Evolutionary conservation across 2,113 vertebrate genomes (phyloP).

Genomic region (Bujurquina vittata): DNA sequence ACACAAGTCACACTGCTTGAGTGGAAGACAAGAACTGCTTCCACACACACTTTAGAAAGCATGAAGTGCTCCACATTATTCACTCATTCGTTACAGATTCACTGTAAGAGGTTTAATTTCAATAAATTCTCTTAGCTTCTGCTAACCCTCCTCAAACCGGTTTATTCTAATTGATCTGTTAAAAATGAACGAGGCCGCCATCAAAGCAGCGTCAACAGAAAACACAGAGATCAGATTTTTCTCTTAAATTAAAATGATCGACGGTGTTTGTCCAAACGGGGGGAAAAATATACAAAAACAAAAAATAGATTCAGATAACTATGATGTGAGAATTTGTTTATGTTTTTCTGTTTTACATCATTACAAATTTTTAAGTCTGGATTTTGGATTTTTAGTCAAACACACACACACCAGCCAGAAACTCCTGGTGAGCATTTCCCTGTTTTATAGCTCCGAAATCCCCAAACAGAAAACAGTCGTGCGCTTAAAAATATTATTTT

Average conservation of each 20-base stretch:
- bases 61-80: background rate
- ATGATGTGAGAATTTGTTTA: background rate
- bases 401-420: too few relatives aligned
- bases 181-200: background rate
- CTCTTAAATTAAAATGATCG: background rate
- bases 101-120: background rate
- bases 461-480: background rate
- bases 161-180: background rate
- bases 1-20: background rate
- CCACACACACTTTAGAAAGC: background rate
- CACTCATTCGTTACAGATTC: background rate
- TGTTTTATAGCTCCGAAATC: background rate
- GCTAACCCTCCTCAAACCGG: background rate
- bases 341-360: background rate
- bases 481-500: background rate
- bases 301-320: fast-evolving
- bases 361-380: background rate
- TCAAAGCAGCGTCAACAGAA: too few relatives aligned
- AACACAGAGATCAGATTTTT: too few relatives aligned
- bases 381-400: background rate
- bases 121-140: background rate
- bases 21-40: background rate
- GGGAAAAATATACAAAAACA: too few relatives aligned
- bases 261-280: background rate
- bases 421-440: background rate